Conservation (phyloP, 2,113 vertebrate genomes). For the Vombatus ursinus region DNA sequence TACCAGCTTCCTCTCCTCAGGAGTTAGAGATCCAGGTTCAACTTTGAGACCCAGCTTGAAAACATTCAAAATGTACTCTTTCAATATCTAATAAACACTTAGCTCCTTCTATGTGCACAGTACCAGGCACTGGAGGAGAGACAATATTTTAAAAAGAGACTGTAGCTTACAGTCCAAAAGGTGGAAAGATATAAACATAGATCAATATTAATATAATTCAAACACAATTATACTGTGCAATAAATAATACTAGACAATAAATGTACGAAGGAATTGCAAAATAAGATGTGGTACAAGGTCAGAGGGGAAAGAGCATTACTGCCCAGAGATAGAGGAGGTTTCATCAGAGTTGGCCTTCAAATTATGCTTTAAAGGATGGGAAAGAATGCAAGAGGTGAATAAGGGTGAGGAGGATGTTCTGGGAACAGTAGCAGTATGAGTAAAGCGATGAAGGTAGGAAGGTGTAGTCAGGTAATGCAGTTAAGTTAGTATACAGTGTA, state of each 20-base stretch:
- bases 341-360: background rate
- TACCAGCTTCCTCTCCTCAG: slow-evolving; percentile 18
- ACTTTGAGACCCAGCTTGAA: background rate
- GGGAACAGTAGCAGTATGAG: background rate
- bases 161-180: background rate
- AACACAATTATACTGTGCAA: background rate
- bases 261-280: background rate
- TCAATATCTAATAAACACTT: background rate
- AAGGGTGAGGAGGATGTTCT: background rate
- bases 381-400: background rate
- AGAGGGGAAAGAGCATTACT: background rate
- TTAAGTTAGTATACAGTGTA: background rate
- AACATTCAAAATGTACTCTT: background rate
- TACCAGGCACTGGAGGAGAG: background rate
- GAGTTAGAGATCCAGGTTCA: background rate
- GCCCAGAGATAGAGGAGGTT: background rate
- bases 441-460: background rate
- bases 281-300: background rate
- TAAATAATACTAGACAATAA: background rate
- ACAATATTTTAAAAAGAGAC: background rate
- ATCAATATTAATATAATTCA: background rate
- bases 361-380: background rate
- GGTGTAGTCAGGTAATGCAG: background rate
- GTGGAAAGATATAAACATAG: background rate
- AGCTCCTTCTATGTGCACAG: background rate